These are phyloP conservation scores for Spea multiplicata DNA, from an alignment of 2,113 vertebrate species.

Conservation along the genomic window DNA sequence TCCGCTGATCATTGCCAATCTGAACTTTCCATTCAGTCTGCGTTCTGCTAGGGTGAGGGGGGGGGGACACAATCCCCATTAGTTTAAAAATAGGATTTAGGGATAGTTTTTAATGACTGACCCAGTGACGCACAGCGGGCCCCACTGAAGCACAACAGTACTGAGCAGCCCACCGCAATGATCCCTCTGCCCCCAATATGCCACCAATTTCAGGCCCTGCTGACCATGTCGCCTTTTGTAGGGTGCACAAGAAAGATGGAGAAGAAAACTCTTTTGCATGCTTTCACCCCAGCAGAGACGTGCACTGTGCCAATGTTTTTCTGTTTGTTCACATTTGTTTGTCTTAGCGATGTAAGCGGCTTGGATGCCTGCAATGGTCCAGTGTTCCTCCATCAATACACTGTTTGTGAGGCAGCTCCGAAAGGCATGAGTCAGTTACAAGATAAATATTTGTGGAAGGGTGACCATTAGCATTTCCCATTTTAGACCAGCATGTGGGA, in stretches of 20 bases:
- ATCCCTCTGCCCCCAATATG: no score
- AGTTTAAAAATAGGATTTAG: no score
- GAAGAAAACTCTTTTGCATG: neutral
- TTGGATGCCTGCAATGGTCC: neutral
- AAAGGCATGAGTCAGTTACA: neutral
- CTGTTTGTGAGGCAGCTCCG: neutral
- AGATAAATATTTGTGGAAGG: conserved; percentile 1
- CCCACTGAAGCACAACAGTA: no score
- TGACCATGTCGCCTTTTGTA: neutral
- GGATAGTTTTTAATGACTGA: no score
- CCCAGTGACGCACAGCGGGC: no score
- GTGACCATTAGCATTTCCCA: neutral
- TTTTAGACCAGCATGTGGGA: neutral
- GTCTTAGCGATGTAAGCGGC: neutral
- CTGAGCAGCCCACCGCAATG: no score
- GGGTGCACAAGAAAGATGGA: neutral
- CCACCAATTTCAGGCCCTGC: no score
- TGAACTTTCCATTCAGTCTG: no score
- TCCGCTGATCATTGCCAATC: no score
- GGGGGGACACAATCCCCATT: no score
- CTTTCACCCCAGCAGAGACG: neutral
- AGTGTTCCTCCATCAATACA: neutral
- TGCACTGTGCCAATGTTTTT: neutral
- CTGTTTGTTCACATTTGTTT: neutral
- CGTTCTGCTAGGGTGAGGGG: no score